Conservation (phyloP, 2,797 vertebrate genomes). For the Myotis findleyi region DNA sequence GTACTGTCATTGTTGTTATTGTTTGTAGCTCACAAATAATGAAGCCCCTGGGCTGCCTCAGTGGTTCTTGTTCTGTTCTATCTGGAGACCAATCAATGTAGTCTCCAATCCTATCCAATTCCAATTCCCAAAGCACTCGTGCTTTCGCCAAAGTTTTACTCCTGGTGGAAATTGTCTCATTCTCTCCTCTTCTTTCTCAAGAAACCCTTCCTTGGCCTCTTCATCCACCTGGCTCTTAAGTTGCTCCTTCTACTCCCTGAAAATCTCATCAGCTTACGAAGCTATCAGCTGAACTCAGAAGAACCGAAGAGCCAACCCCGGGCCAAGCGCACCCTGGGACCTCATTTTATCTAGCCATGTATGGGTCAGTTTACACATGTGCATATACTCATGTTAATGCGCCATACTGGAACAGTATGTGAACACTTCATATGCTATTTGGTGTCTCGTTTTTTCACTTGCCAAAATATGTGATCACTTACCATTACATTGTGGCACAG, state of each 20-base stretch:
- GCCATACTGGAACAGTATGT: background rate
- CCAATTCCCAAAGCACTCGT: background rate
- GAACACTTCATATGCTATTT: background rate
- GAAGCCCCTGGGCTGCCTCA: background rate
- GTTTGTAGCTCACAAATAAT: background rate
- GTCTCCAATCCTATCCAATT: background rate
- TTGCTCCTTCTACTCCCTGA: background rate
- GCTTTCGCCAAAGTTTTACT: background rate
- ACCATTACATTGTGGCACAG: too few relatives aligned
- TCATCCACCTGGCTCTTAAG: background rate
- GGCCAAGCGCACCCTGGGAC: background rate
- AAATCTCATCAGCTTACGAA: background rate
- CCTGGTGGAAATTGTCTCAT: background rate
- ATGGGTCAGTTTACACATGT: background rate
- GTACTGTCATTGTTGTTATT: background rate
- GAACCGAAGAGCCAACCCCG: background rate
- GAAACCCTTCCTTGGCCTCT: background rate
- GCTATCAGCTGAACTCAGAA: background rate
- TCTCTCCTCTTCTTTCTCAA: background rate
- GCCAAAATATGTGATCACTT: background rate
- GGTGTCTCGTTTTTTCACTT: background rate
- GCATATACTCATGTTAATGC: too few relatives aligned
- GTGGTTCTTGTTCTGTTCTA: background rate
- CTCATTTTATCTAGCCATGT: background rate
- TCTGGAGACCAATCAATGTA: background rate